Conservation (phyloP, 2,888 invertebrate genomes). For the Myathropa florea region DNA sequence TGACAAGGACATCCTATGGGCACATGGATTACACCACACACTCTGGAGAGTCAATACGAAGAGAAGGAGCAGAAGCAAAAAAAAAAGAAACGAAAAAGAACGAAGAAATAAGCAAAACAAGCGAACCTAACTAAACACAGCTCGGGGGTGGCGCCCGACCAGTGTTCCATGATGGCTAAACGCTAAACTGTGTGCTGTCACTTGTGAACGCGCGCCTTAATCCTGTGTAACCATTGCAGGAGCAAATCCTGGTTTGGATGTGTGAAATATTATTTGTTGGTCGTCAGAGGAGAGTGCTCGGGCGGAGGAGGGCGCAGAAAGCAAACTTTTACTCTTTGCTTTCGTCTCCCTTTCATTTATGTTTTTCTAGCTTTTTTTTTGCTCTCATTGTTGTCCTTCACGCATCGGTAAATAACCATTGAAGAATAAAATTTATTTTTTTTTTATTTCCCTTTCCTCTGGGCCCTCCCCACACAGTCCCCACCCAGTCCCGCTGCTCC, state of each 20-base stretch:
- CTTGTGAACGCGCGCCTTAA: slow-evolving; percentile 55
- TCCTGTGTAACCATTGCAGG: slow-evolving; percentile 46
- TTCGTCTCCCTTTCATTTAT: slow-evolving; percentile 3
- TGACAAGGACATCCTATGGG: slow-evolving; percentile 60
- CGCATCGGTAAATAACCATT: slow-evolving; percentile 68
- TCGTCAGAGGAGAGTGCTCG: background rate
- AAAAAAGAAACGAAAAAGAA: background rate
- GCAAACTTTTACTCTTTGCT: slow-evolving; percentile 15
- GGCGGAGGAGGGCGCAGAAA: background rate
- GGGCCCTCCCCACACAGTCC: too few species aligned
- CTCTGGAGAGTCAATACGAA: background rate
- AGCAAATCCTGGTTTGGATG: slow-evolving; percentile 45
- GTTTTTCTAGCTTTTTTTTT: slow-evolving; percentile 14
- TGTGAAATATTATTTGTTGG: slow-evolving; percentile 62
- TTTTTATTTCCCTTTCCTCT: slow-evolving; percentile 22
- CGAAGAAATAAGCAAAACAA: slow-evolving; percentile 49
- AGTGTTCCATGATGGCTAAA: slow-evolving; percentile 17
- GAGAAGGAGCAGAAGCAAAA: too few species aligned
- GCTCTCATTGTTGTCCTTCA: slow-evolving; percentile 62
- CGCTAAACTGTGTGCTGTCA: slow-evolving; percentile 57
- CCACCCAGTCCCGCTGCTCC: background rate
- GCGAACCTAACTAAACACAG: slow-evolving; percentile 53
- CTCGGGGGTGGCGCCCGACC: background rate
- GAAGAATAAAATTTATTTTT: slow-evolving; percentile 61
- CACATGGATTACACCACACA: slow-evolving; percentile 27